Percentiles rank a stretch among this genome's conserved stretches.
Conservation (phyloP, 2,113 vertebrate genomes). For the Halichoerus grypus region DNA sequence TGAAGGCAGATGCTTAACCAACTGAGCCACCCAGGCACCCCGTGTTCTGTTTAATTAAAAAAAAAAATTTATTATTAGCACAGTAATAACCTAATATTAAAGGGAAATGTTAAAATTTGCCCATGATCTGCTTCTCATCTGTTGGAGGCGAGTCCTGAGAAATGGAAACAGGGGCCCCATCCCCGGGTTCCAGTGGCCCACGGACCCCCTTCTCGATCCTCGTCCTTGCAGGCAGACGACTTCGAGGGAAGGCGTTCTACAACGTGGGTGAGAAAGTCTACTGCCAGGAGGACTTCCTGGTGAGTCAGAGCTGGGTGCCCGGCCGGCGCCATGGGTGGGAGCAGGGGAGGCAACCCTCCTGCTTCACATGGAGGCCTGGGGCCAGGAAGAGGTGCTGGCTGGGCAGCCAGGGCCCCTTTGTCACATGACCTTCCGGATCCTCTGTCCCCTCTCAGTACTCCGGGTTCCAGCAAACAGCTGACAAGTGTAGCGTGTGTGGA, state of each 20-base stretch:
- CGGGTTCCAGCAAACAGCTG: constrained; percentile 99
- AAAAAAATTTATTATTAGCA: neutral
- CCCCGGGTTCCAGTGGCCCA: neutral
- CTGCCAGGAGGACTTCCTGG: constrained; percentile 99
- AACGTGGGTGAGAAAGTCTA: constrained; percentile 98
- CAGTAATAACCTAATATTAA: neutral
- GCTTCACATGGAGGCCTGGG: neutral
- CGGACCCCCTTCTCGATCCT: neutral
- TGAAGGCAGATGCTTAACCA: neutral
- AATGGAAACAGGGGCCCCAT: neutral
- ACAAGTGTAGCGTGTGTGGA: constrained; percentile 99
- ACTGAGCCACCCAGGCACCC: neutral
- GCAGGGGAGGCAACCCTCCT: neutral
- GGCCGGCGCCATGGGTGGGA: neutral
- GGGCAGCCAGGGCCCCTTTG: neutral
- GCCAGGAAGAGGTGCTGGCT: neutral
- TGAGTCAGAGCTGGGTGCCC: constrained; percentile 86
- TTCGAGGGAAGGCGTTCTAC: constrained; percentile 99
- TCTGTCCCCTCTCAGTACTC: constrained; percentile 92
- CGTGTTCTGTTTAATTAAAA: neutral
- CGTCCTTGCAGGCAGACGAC: constrained; percentile 91
- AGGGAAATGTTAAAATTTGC: neutral
- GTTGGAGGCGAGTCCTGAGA: constrained; percentile 6
- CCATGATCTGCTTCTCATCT: neutral
- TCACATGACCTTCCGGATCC: neutral